These are phyloP conservation scores for Athene noctua DNA, from an alignment of 2,113 vertebrate species.

Conservation along the genomic window DNA sequence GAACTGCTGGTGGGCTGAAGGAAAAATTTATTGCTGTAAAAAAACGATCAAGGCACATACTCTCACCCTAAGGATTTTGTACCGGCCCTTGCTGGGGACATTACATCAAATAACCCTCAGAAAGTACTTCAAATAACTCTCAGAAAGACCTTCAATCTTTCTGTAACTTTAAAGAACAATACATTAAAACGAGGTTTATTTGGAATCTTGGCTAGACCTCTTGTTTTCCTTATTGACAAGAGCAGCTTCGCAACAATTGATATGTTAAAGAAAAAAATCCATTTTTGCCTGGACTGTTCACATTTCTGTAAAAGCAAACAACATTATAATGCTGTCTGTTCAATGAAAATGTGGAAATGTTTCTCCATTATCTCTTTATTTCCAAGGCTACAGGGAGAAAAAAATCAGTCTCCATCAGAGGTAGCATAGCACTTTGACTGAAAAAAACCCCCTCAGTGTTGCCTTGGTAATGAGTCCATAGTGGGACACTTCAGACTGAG, in stretches of 20 bases:
- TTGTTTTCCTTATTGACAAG: not conserved
- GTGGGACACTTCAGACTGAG: not conserved
- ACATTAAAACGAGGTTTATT: not conserved
- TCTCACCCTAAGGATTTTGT: not conserved
- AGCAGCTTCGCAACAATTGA: not conserved
- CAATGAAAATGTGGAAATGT: not conserved
- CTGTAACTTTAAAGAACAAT: not conserved
- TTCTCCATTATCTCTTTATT: constrained; percentile 20
- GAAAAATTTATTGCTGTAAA: not conserved
- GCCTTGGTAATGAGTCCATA: not conserved
- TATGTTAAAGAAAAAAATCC: not conserved
- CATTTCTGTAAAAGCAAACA: constrained; percentile 11
- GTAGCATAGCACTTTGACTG: not conserved
- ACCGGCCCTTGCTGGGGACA: not conserved
- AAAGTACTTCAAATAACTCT: not conserved
- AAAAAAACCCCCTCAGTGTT: not conserved
- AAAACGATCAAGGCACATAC: not conserved
- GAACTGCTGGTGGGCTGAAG: not conserved
- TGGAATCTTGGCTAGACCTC: not conserved
- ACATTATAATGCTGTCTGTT: not conserved
- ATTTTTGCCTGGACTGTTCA: not conserved
- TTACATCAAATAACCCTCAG: not conserved
- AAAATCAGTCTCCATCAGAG: not conserved
- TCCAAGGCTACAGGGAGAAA: not conserved
- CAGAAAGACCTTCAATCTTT: not conserved